Evolutionary conservation across 2,888 invertebrate genomes (phyloP).

Genomic region (Amaurobius ferox): DNA sequence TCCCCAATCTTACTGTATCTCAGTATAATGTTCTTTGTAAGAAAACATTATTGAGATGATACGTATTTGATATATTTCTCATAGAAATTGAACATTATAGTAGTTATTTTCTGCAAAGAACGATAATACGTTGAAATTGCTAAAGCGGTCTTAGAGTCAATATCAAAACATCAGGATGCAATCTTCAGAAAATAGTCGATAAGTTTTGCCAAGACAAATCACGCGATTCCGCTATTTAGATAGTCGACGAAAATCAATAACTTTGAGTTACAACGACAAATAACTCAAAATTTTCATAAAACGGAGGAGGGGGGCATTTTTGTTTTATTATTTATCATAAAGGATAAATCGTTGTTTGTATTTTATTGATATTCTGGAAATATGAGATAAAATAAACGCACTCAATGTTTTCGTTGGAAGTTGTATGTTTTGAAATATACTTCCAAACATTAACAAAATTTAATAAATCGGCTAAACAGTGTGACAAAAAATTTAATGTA

Average conservation of each 20-base stretch:
- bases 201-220: slow-evolving; percentile 19
- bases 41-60: neutral
- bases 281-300: neutral
- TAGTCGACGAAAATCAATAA: slow-evolving; percentile 24
- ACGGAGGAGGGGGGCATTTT: neutral
- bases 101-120: neutral
- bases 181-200: slow-evolving; percentile 31
- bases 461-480: no score
- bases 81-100: neutral
- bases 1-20: no score
- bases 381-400: no score
- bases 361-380: no score
- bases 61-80: neutral
- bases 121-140: slow-evolving; percentile 15
- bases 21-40: no score
- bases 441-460: no score
- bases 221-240: slow-evolving; percentile 57
- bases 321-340: no score
- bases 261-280: neutral
- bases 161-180: slow-evolving; percentile 17
- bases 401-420: no score
- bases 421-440: no score
- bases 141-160: slow-evolving; percentile 14
- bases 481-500: no score
- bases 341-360: no score